Evolutionary conservation across 2,113 vertebrate genomes (phyloP), one percentile per base, ranked within the genome.

Genomic region (Blennius ocellaris): DNA sequence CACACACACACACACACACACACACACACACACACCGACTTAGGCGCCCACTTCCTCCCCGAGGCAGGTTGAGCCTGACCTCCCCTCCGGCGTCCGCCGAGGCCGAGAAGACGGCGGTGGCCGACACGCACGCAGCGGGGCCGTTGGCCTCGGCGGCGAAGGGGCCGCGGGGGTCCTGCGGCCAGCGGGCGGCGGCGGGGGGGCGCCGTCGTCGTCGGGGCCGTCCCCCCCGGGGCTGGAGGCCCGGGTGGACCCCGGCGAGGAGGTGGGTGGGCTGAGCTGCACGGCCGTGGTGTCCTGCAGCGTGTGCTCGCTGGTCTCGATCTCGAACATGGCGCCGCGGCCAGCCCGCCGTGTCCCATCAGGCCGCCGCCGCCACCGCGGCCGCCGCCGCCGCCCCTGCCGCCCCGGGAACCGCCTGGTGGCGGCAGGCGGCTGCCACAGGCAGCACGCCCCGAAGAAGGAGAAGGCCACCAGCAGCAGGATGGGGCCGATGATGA

Each of bases 241-340:
- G 21, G 76, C 94, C 49, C 89, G 92, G 0, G 96, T 97, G 7
- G 97, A 98, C n/a, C 94, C 86, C 0, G 93, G 94, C 1, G 97
- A 98, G 15, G 95, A 96, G 0, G 95, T 96, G 9, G 97, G n/a
- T n/a, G n/a, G 97, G 87, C 97, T 99, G 41, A 98, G 94, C 91
- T 97, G 98, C 78, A 99, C 95, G 0, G 96, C 96, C 0, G 97
- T 99, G 48, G 98, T 98, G 78, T 99, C 97, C 93, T 98, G 97
- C 54, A 97, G 94, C 0, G 96, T 97, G 92, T 97, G 97, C 81
- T 99, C 98, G 0, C 97, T 98, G 72, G 96, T 97, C 84, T 99
- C 98, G 21, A 99, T 96, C 69, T 99, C 97, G 64, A 99, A 98
- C 1, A 95, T 92, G 0, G 96, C 89, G 8, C 88, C 87, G 2